Evolutionary conservation across 2,113 vertebrate genomes (phyloP), one percentile per base, ranked within the genome.

Genomic region (Rhabdornis inornatus): DNA sequence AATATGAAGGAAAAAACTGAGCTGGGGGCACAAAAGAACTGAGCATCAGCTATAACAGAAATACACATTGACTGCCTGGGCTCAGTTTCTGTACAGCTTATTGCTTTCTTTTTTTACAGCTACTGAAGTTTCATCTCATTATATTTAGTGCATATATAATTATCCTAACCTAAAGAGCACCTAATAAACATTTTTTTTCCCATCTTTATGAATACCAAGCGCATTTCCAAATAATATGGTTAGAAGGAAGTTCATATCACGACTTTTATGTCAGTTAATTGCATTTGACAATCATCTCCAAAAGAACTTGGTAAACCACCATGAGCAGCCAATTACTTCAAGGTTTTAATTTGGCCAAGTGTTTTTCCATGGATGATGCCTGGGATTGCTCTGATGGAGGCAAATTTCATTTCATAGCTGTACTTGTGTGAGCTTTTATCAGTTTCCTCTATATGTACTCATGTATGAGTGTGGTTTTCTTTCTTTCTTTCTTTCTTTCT

Each of bases 61-160:
- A 70, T 71, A 44, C 13, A 28, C 44, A 33, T 10, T 70, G 70
- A 35, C 66, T 92, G 40, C 39, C 65, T 63, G 61, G n/a, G 42
- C 31, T 94, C 31, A n/a, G n/a, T 65, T 85, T 91, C 78, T 89
- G 25, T 72, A 39, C 64, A 87, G 74, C 10, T 80, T 79, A 83
- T 53, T 71, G 45, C 65, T 91, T 84, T 33, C 59, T 53, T 85
- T 93, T 94, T 94, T 94, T 80, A 76, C 49, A 79, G 87, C 42
- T 47, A 3, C 57, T 91, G 75, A 69, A 82, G 25, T 87, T 91
- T 92, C 83, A 85, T 80, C n/a, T 94, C 78, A 69, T 95, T 81
- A 64, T 81, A 75, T 81, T 92, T 95, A 82, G 49, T 76, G 70
- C 57, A 49, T 91, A 83, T 92, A 94, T 94, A 90, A 94, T 85